Percentiles rank a stretch among this genome's conserved stretches.
Evolutionary conservation across 2,797 vertebrate genomes (phyloP).

Genomic region (Remorina albescens): DNA sequence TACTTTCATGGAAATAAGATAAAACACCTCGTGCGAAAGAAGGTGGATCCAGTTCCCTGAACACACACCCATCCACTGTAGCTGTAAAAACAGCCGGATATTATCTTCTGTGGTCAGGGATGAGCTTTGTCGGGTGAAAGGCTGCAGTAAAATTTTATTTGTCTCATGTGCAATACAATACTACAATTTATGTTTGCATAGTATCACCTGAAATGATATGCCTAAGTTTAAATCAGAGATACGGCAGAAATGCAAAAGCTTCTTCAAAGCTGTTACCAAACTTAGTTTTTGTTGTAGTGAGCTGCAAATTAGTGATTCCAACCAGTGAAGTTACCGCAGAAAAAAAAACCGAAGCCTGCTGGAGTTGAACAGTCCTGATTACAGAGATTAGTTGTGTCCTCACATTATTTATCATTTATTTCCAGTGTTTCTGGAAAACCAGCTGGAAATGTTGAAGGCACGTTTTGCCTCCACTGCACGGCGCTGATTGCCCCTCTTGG

Average conservation of each 20-base stretch:
- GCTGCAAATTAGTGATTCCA: neutral
- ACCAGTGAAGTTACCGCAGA: neutral
- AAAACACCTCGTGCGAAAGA: neutral
- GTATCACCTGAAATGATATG: neutral
- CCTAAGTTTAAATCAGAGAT: neutral
- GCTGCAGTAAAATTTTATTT: too few relatives aligned
- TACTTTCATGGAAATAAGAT: neutral
- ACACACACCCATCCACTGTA: neutral
- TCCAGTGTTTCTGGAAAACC: neutral
- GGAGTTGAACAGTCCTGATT: neutral
- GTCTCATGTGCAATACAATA: neutral
- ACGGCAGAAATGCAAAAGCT: neutral
- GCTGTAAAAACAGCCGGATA: neutral
- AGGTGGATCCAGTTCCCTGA: neutral
- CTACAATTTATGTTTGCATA: neutral
- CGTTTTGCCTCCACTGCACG: slow-evolving; percentile 10
- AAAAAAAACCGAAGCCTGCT: neutral
- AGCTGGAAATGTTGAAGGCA: neutral
- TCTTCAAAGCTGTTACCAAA: neutral
- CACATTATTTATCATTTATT: neutral
- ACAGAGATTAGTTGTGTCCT: neutral
- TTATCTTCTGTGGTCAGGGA: neutral
- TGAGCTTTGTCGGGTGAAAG: neutral
- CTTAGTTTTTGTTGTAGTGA: neutral
- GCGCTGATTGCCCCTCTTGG: slow-evolving; percentile 63